These are phyloP conservation scores for Diuraphis noxia DNA, from an alignment of 1,140 invertebrate species.

Conservation along the genomic window DNA sequence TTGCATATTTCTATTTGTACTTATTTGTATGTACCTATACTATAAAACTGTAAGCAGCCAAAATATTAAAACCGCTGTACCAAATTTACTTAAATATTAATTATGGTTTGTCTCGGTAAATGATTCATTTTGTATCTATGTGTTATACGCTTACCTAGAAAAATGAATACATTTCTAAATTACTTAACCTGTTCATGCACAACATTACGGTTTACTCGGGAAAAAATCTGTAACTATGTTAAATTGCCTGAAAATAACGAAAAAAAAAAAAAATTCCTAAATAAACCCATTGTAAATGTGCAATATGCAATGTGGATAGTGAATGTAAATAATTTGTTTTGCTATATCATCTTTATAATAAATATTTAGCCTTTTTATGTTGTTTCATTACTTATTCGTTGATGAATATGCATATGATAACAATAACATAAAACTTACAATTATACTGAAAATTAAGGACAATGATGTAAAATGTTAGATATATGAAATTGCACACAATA, in stretches of 20 bases:
- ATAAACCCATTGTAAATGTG: too few relatives aligned
- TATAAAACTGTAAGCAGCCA: neutral
- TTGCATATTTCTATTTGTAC: neutral
- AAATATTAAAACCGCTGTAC: neutral
- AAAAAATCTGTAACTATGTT: too few relatives aligned
- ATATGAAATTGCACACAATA: neutral
- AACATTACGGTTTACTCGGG: too few relatives aligned
- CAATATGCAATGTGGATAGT: neutral
- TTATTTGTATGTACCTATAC: neutral
- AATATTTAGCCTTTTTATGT: neutral
- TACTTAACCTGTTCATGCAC: neutral
- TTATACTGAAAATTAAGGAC: neutral
- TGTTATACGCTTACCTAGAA: neutral
- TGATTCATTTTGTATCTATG: neutral
- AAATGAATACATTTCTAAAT: neutral
- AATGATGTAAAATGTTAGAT: neutral
- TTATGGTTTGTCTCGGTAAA: neutral
- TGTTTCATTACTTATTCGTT: too few relatives aligned
- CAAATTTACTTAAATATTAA: neutral
- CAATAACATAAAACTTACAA: neutral
- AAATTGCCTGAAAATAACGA: too few relatives aligned
- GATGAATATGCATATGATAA: neutral
- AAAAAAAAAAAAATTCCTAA: too few relatives aligned
- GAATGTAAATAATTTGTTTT: neutral
- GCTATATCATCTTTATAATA: neutral